Evolutionary conservation across 2,888 invertebrate genomes (phyloP), one percentile per base, ranked within the genome.

Genomic region (Lathronympha strigana): DNA sequence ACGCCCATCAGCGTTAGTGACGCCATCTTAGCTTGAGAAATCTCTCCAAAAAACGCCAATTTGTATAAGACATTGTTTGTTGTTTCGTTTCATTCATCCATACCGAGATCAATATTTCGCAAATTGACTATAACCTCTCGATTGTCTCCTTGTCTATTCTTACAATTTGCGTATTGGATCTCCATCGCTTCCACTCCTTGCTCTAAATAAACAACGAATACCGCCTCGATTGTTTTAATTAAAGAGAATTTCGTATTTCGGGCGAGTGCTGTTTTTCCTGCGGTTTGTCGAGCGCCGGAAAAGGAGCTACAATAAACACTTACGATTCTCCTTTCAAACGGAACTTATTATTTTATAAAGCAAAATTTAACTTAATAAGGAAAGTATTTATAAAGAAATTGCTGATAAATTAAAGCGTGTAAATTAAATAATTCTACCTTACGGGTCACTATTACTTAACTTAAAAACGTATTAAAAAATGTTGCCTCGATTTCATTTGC

Each of bases 81-180:
- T n/a, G n/a, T n/a, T n/a, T n/a, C n/a, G n/a, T n/a, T n/a, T n/a
- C n/a, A n/a, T n/a, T n/a, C n/a, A n/a, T n/a, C n/a, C n/a, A n/a
- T n/a, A n/a, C 38, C 38, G 15, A 66, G 62, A 74, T 72, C 79
- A 76, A 83, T 85, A 84, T 87, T 84, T 83, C 76, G 73, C 74
- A 81, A 84, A 84, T 84, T 79, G 81, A 75, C 81, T 79, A 74
- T 81, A 79, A 82, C 77, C 81, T 79, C 73, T 76, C 80, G 73
- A 81, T 81, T 84, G 79, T 80, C 79, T 77, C 69, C 75, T 69
- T 76, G 76, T 82, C 81, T 83, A 77, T 84, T 77, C 77, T 82
- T 82, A 78, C 82, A 76, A 80, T 82, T 80, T 80, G 73, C 74
- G 71, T 76, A 76, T 76, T 76, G 72, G 71, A 68, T 73, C 75